Evolutionary conservation across 2,888 invertebrate species (phyloP), one percentile per base, ranked within the genome.

Genomic region (Pristionchus maxplancki): DNA sequence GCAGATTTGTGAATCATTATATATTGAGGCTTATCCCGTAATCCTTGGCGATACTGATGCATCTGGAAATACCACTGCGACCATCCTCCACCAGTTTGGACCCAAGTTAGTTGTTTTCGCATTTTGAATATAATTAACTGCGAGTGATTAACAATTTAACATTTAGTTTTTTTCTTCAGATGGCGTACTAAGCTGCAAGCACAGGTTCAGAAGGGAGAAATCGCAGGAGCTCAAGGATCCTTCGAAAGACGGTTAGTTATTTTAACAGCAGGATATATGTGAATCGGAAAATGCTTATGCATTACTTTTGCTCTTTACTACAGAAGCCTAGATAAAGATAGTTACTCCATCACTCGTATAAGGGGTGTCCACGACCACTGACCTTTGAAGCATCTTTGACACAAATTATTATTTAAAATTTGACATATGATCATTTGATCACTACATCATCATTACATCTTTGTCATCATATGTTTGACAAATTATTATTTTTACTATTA

Each of bases 31-130:
- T 0, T 99, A 97, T 95, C 99, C 99, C 0, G 97, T 99, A 62
- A 95, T 99, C 58, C 95, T 98, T 74, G 99, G 99, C 5, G 99
- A 99, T 94, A 97, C 98, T 88, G 99, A 99, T 95, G 97, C 98
- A 0, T 96, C 97, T 82, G 99, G 99, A 31, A 98, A 99, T 95
- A 96, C 99, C 62, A 98, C 98, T 95, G 98, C 98, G 81, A 98
- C 98, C 94, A 96, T 98, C 78, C 97, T 99, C 92, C 98, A 99
- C 95, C 98, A 98, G 95, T 96, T 94, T 96, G 86, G 86, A 28
- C 81, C 81, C 48, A 81, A 50, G 81, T 81, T 28, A 17, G 50
- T 81, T 40, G 9, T 74, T 20, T 78, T 78, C n/a, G n/a, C n/a
- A n/a, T 40, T 15, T 44, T 40, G 0, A 40, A 24, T 40, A 28